Evolutionary conservation across 35 echinoderm and acorn worm genomes (phyloP).

Genomic region (Ophioderma brevispina): DNA sequence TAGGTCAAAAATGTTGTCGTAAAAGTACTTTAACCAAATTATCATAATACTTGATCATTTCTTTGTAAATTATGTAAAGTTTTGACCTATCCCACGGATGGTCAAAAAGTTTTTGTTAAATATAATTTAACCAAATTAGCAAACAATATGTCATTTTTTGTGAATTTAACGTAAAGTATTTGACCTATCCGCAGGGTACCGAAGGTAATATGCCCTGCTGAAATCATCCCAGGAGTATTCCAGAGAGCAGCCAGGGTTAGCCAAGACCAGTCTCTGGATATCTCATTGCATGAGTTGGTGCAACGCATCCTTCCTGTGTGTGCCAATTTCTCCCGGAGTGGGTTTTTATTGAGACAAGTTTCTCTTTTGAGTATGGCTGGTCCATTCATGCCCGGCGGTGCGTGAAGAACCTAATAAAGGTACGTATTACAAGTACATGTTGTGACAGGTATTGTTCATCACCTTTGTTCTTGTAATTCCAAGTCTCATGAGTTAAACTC

Average conservation of each 20-base stretch:
- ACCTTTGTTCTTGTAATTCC: too few species aligned
- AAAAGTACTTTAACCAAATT: too few species aligned
- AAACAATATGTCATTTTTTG: too few species aligned
- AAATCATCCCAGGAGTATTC: conserved; percentile 12
- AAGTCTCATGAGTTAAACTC: too few species aligned
- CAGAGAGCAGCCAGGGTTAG: conserved; percentile 48
- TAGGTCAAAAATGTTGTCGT: too few species aligned
- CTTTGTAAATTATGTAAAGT: too few species aligned
- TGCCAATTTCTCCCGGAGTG: conserved; percentile 70
- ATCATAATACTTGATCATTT: too few species aligned
- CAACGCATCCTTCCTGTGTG: conserved; percentile 92
- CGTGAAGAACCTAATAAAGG: conserved; percentile 93
- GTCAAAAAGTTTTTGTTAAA: too few species aligned
- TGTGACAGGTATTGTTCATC: too few species aligned
- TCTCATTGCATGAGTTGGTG: conserved; percentile 76
- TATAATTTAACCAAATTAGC: too few species aligned
- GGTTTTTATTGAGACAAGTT: conserved; percentile 94
- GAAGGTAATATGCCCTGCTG: conserved; percentile 86
- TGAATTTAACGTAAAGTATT: too few species aligned
- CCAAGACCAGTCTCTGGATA: conserved; percentile 79
- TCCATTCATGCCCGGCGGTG: conserved; percentile 87
- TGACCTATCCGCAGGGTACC: conserved; percentile 71
- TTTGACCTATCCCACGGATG: too few species aligned
- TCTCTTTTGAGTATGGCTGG: conserved; percentile 93
- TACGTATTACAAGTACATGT: conserved; percentile 12